phyloP scores from a whole-genome alignment of 1,140 invertebrate genomes.

The Oncopeltus fasciatus region DNA sequence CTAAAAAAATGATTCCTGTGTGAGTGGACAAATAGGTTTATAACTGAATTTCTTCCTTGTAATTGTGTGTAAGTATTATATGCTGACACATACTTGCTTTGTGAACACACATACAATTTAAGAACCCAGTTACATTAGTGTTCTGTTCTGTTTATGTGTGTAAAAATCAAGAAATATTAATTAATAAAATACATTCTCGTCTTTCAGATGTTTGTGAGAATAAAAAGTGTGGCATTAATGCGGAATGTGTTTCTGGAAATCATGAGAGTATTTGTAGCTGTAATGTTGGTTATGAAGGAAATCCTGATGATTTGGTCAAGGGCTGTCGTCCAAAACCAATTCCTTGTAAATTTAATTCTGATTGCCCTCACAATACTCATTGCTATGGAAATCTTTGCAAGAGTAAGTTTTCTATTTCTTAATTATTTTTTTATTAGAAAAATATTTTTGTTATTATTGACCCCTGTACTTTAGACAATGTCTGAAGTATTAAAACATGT shows the following conservation, averaged over 20 bases:
- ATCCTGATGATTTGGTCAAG: slow-evolving; percentile 46
- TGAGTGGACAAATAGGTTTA: too few species aligned
- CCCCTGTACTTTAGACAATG: slow-evolving; percentile 54
- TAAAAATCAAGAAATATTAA: too few species aligned
- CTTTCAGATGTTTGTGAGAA: slow-evolving; percentile 56
- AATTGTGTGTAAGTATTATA: too few species aligned
- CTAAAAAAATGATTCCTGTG: too few species aligned
- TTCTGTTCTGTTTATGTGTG: too few species aligned
- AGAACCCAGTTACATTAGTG: too few species aligned
- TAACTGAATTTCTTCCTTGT: too few species aligned
- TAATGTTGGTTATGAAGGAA: slow-evolving; percentile 56
- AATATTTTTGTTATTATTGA: slow-evolving; percentile 13
- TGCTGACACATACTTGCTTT: too few species aligned
- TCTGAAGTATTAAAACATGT: slow-evolving; percentile 56
- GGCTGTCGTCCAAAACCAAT: slow-evolving; percentile 60
- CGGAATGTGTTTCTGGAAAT: slow-evolving; percentile 56
- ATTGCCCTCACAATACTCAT: slow-evolving; percentile 63
- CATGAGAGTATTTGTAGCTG: slow-evolving; percentile 65
- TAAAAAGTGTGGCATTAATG: slow-evolving; percentile 59
- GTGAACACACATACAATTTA: too few species aligned
- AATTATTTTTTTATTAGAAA: slow-evolving; percentile 5
- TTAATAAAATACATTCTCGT: slow-evolving; percentile 5
- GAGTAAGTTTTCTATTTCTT: slow-evolving; percentile 25
- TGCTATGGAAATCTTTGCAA: slow-evolving; percentile 33
- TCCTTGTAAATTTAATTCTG: slow-evolving; percentile 47